Percentiles rank a stretch among this genome's conserved stretches.
phyloP scores from a whole-genome alignment of 2,888 invertebrate species.

The Netelia melanura region DNA sequence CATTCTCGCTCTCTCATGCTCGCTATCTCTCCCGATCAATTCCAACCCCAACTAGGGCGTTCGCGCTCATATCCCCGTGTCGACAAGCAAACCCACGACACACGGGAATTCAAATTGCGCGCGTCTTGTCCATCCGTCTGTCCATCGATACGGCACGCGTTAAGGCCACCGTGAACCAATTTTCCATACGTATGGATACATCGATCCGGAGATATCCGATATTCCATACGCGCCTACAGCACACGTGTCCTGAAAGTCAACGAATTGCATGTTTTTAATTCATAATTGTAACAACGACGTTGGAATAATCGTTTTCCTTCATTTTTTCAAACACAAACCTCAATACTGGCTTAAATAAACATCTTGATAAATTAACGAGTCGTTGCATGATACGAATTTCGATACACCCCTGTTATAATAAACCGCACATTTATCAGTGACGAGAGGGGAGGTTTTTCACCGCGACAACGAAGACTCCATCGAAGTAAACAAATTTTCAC shows the following conservation, averaged over 20 bases:
- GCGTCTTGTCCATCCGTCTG: background rate
- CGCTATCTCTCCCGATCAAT: conserved; percentile 44
- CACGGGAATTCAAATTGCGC: conserved; percentile 41
- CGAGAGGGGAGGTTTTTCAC: background rate
- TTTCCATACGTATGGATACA: conserved; percentile 4
- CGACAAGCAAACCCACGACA: conserved; percentile 23
- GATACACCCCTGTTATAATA: background rate
- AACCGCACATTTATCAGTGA: background rate
- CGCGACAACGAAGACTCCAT: background rate
- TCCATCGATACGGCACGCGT: conserved; percentile 46
- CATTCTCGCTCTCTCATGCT: conserved; percentile 50
- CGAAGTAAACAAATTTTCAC: background rate
- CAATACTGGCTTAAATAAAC: too few species aligned
- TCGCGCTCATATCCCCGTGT: conserved; percentile 51
- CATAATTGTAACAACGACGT: too few species aligned
- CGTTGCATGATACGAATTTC: background rate
- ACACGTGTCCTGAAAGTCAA: background rate
- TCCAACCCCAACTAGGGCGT: conserved; percentile 37
- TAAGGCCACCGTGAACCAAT: conserved; percentile 52
- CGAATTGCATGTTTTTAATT: background rate
- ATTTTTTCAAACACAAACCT: too few species aligned
- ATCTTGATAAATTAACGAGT: background rate
- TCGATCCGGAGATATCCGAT: conserved; percentile 19
- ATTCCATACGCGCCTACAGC: background rate
- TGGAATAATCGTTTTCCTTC: too few species aligned